These are phyloP conservation scores for Liodrosophila aerea DNA, from an alignment of 2,888 invertebrate genomes.

Conservation along the genomic window DNA sequence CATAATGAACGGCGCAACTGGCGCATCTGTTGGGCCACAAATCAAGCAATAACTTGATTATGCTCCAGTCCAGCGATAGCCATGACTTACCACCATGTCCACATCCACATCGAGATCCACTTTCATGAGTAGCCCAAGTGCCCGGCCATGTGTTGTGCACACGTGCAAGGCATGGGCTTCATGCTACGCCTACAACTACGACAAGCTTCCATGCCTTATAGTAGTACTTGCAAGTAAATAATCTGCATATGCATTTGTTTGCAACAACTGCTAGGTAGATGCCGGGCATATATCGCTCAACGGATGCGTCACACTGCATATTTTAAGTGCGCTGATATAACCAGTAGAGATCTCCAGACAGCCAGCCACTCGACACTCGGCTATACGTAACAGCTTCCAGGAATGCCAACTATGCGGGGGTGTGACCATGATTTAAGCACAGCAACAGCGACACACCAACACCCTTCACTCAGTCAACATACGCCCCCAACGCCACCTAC, in stretches of 20 bases:
- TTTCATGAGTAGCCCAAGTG: slow-evolving; percentile 30
- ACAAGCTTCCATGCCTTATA: slow-evolving; percentile 42
- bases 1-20: slow-evolving; percentile 35
- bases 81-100: slow-evolving; percentile 53
- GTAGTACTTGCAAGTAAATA: slow-evolving; percentile 32
- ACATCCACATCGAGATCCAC: slow-evolving; percentile 24
- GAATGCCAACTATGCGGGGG: slow-evolving; percentile 63
- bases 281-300: slow-evolving; percentile 50
- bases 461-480: background rate
- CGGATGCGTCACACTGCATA: slow-evolving; percentile 73
- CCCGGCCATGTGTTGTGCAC: slow-evolving; percentile 58
- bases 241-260: slow-evolving; percentile 37
- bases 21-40: slow-evolving; percentile 62
- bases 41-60: slow-evolving; percentile 60
- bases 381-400: slow-evolving; percentile 54
- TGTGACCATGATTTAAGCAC: slow-evolving; percentile 45
- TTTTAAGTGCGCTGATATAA: slow-evolving; percentile 72
- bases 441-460: background rate
- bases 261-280: slow-evolving; percentile 39
- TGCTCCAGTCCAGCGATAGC: slow-evolving; percentile 30
- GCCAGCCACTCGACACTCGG: slow-evolving; percentile 36
- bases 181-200: slow-evolving; percentile 64
- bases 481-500: background rate
- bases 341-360: slow-evolving; percentile 45
- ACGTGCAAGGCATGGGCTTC: slow-evolving; percentile 55